A percentile compares a stretch with the other conserved stretches of the same genome.
Conservation (phyloP, 2,113 vertebrate genomes). For the Myotis brandtii region DNA sequence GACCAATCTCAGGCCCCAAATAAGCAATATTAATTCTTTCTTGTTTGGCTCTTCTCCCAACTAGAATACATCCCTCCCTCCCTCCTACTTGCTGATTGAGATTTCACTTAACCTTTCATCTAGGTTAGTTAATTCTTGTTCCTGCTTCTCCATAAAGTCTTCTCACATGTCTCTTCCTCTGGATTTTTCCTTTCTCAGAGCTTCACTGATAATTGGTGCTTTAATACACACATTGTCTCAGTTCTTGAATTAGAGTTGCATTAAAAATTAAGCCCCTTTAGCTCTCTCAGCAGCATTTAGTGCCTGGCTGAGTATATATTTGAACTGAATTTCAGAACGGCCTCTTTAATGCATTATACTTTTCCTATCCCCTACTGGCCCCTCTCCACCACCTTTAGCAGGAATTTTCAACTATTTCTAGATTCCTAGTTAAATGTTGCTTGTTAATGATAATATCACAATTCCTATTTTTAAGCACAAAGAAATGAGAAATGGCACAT, state of each 20-base stretch:
- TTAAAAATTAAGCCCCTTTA: background rate
- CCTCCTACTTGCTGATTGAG: background rate
- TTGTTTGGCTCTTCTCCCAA: background rate
- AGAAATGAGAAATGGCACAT: background rate
- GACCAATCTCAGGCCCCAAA: background rate
- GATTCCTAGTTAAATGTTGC: slow-evolving; percentile 12
- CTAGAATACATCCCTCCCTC: background rate
- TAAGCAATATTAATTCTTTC: background rate
- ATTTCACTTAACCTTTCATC: background rate
- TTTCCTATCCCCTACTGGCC: background rate
- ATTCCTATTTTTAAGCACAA: background rate
- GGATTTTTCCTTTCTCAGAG: background rate
- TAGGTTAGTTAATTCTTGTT: background rate
- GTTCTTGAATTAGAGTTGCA: background rate
- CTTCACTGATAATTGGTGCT: background rate
- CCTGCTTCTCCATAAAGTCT: background rate
- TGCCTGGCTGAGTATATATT: background rate
- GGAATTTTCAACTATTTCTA: background rate
- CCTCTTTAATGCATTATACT: background rate
- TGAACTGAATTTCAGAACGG: background rate
- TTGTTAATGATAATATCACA: background rate
- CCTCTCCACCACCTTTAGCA: background rate
- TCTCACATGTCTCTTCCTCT: background rate
- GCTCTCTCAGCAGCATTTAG: background rate
- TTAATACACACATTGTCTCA: background rate